phyloP scores from a whole-genome alignment of 2,888 invertebrate species.

The Glaucopsyche alexis region DNA sequence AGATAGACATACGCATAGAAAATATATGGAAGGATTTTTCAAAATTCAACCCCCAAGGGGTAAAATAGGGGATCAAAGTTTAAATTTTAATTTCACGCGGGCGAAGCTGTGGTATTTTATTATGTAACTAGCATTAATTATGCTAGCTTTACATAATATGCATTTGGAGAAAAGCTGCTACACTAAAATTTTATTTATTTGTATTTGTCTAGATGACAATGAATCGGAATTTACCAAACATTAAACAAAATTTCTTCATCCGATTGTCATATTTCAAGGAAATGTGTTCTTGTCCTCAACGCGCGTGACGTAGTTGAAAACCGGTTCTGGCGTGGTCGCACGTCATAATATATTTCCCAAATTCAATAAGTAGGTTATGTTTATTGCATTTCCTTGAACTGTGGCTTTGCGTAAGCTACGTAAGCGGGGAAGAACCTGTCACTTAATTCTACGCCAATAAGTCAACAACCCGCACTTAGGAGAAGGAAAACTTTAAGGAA shows the following conservation, averaged over 20 bases:
- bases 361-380: neutral
- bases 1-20: no score
- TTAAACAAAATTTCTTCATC: neutral
- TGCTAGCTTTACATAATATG: no score
- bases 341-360: neutral
- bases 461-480: no score
- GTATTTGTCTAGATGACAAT: neutral
- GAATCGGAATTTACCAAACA: neutral
- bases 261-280: slow-evolving; percentile 6
- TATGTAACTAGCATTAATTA: no score
- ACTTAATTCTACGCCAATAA: no score
- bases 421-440: neutral
- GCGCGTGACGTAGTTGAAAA: neutral
- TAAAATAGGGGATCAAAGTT: no score
- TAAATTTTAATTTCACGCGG: no score
- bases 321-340: neutral
- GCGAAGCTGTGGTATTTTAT: no score
- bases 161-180: no score
- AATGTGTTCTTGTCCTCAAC: neutral
- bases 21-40: no score
- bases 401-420: neutral
- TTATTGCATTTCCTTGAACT: slow-evolving; percentile 18
- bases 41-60: no score
- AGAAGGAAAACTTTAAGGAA: no score
- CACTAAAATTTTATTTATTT: neutral